phyloP scores from a whole-genome alignment of 2,888 invertebrate species.

The Phengaris alcon region DNA sequence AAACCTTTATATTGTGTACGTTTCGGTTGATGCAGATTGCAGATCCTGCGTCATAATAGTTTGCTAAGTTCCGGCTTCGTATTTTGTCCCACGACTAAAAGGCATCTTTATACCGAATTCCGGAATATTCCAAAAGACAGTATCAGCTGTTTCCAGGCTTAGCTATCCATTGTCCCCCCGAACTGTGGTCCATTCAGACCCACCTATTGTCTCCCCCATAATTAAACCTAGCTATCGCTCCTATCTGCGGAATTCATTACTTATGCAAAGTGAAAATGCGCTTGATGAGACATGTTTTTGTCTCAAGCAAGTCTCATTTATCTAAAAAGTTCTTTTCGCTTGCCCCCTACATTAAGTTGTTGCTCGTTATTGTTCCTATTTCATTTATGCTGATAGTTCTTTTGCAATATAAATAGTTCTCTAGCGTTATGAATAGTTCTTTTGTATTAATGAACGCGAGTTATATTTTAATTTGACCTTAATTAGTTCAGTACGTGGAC shows the following conservation, averaged over 20 bases:
- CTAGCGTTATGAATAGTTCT: background rate
- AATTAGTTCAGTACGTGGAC: conserved; percentile 4
- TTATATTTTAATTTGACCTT: conserved; percentile 11
- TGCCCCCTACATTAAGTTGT: conserved; percentile 5
- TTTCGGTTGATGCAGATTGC: no score
- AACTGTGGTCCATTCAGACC: conserved; percentile 26
- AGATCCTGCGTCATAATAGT: no score
- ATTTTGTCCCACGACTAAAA: background rate
- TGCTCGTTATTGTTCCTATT: conserved; percentile 2
- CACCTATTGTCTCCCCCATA: conserved; percentile 37
- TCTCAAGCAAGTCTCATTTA: conserved; percentile 24
- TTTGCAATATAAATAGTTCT: background rate
- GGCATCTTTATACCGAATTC: conserved; percentile 6
- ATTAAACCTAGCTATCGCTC: conserved; percentile 37
- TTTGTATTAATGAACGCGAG: background rate
- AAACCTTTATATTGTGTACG: no score
- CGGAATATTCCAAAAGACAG: conserved; percentile 19
- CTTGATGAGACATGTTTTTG: conserved; percentile 22
- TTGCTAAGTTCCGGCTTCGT: no score
- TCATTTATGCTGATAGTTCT: background rate
- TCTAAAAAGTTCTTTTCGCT: conserved; percentile 27
- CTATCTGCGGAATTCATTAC: conserved; percentile 30
- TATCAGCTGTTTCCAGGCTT: conserved; percentile 29
- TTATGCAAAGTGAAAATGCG: conserved; percentile 30
- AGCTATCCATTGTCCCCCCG: conserved; percentile 35